phyloP scores from a whole-genome alignment of 2,113 vertebrate genomes.

The Cheirogaleus medius region DNA sequence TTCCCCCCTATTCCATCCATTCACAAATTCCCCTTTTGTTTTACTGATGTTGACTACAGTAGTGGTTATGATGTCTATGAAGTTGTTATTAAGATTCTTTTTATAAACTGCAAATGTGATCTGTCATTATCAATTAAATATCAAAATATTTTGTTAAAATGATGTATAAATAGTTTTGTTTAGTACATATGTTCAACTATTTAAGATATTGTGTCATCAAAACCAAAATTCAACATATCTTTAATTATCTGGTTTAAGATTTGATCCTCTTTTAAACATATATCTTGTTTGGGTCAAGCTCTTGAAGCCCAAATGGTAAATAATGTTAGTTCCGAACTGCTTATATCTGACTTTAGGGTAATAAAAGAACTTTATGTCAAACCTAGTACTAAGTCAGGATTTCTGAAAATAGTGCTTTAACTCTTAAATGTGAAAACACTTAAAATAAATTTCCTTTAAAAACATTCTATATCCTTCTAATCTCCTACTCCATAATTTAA shows the following conservation, averaged over 20 bases:
- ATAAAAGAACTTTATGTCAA: not conserved
- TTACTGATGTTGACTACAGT: not conserved
- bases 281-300: not conserved
- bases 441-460: not conserved
- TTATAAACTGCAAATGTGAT: not conserved
- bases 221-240: not conserved
- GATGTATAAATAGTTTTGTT: not conserved
- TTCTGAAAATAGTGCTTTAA: not conserved
- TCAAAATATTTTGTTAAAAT: slow-evolving; percentile 32
- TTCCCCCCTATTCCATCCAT: not conserved
- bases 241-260: not conserved
- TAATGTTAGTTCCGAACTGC: not conserved
- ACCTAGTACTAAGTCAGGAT: not conserved
- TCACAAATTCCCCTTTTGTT: not conserved
- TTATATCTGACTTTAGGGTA: not conserved
- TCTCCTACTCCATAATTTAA: not conserved
- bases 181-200: not conserved
- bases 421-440: not conserved
- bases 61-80: not conserved
- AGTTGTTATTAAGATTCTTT: not conserved
- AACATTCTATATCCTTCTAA: not conserved
- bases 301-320: not conserved
- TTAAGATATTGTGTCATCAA: not conserved
- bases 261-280: not conserved
- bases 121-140: not conserved